A percentile compares a stretch with the other conserved stretches of the same genome.
These are phyloP conservation scores for Lampris megalopsis DNA, from an alignment of 2,113 vertebrate species.

Conservation along the genomic window DNA sequence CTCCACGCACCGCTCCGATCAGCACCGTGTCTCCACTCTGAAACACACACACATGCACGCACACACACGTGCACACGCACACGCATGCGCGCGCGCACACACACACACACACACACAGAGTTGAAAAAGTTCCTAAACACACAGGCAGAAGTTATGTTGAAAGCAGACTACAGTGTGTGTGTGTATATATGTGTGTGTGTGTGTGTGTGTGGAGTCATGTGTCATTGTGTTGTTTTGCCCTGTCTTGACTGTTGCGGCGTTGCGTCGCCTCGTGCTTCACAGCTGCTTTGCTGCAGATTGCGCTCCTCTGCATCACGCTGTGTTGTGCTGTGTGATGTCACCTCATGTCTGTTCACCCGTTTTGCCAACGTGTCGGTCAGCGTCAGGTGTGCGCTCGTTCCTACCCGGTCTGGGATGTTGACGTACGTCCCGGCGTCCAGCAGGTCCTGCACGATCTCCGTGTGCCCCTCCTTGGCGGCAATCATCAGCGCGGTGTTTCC, in stretches of 20 bases:
- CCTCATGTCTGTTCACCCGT: too few relatives aligned
- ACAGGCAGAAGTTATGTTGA: background rate
- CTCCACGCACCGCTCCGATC: conserved; percentile 95
- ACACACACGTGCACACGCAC: background rate
- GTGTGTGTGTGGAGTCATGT: too few relatives aligned
- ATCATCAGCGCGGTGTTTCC: conserved; percentile 98
- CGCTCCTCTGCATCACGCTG: too few relatives aligned
- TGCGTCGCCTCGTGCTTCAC: too few relatives aligned
- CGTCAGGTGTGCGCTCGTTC: background rate
- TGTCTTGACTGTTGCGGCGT: too few relatives aligned
- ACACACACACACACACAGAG: conserved; percentile 6
- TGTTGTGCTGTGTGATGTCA: too few relatives aligned
- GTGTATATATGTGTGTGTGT: too few relatives aligned
- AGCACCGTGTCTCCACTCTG: conserved; percentile 97
- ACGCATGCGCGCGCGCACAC: background rate
- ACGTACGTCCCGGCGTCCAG: conserved; percentile 96
- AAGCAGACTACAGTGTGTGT: too few relatives aligned
- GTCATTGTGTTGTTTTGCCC: too few relatives aligned
- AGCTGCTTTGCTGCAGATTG: too few relatives aligned
- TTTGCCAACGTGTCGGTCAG: too few relatives aligned
- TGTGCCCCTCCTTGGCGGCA: conserved; percentile 95
- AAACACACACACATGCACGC: conserved; percentile 14
- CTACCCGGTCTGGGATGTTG: conserved; percentile 96
- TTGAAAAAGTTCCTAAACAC: background rate
- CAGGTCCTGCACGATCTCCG: conserved; percentile 96